phyloP scores from a whole-genome alignment of 2,888 invertebrate species.

The Cylindroiulus punctatus region DNA sequence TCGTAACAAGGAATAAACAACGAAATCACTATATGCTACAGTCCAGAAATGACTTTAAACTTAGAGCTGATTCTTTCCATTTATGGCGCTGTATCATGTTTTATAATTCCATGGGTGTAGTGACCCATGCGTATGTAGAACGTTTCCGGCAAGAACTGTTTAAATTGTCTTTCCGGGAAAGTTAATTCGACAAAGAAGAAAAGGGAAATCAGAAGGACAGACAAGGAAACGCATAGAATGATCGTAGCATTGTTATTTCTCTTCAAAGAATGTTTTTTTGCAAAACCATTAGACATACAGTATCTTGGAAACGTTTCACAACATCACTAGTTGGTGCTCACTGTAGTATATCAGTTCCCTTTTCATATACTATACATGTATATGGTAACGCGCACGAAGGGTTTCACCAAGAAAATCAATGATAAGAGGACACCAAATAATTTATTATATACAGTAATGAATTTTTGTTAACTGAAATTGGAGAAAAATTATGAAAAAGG shows the following conservation, averaged over 20 bases:
- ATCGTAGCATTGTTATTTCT: slow-evolving; percentile 7
- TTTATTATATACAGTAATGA: neutral
- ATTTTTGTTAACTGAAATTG: neutral
- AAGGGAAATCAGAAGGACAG: slow-evolving; percentile 1
- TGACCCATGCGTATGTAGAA: neutral
- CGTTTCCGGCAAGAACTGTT: slow-evolving; percentile 35
- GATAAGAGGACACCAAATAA: neutral
- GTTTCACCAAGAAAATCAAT: slow-evolving; percentile 6
- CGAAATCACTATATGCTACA: too few relatives aligned
- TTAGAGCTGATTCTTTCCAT: too few relatives aligned
- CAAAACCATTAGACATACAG: neutral
- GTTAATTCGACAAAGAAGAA: neutral
- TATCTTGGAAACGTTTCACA: neutral
- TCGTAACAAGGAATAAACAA: too few relatives aligned
- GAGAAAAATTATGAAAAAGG: neutral
- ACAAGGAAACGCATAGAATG: neutral
- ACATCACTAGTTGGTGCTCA: neutral
- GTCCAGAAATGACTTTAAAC: too few relatives aligned
- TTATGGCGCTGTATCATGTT: neutral
- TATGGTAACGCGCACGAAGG: neutral
- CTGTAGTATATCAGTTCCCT: neutral
- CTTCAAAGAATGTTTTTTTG: neutral
- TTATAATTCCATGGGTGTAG: neutral
- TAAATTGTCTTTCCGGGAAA: slow-evolving; percentile 1
- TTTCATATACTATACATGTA: too few relatives aligned